Percentiles rank a stretch among this genome's conserved stretches.
phyloP scores from a whole-genome alignment of 2,113 vertebrate species.

The Rhegmatorhina hoffmannsi region DNA sequence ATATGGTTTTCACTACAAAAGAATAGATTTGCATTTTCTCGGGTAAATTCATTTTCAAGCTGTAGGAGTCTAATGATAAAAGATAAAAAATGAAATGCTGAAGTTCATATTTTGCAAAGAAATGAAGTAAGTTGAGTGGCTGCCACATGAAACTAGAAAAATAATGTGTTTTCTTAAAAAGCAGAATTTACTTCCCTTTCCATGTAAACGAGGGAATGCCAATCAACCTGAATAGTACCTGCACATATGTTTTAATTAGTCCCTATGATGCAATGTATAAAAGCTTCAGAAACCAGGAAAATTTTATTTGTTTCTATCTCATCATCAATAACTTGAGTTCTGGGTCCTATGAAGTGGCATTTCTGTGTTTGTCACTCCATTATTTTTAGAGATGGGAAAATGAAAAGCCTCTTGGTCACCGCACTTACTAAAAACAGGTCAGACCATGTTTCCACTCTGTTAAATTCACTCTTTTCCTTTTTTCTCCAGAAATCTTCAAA shows the following conservation, averaged over 20 bases:
- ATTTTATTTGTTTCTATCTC: background rate
- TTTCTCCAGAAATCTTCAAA: background rate
- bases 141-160: constrained; percentile 66
- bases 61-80: constrained; percentile 62
- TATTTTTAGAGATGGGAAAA: background rate
- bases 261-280: background rate
- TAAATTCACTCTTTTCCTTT: background rate
- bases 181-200: constrained; percentile 40
- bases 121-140: constrained; percentile 59
- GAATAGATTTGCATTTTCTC: constrained; percentile 64
- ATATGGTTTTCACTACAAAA: constrained; percentile 65
- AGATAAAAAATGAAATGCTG: constrained; percentile 55
- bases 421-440: background rate
- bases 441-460: background rate
- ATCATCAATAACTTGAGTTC: background rate
- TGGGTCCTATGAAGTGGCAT: background rate
- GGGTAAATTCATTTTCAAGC: constrained; percentile 62
- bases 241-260: constrained; percentile 44
- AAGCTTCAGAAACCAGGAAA: background rate
- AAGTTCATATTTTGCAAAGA: constrained; percentile 50
- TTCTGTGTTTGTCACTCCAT: background rate
- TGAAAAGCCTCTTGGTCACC: background rate
- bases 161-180: constrained; percentile 59
- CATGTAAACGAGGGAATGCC: constrained; percentile 24
- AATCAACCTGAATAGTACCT: constrained; percentile 14